Conservation (phyloP, 2,888 invertebrate genomes). For the Cremastobaeus sp. region DNA sequence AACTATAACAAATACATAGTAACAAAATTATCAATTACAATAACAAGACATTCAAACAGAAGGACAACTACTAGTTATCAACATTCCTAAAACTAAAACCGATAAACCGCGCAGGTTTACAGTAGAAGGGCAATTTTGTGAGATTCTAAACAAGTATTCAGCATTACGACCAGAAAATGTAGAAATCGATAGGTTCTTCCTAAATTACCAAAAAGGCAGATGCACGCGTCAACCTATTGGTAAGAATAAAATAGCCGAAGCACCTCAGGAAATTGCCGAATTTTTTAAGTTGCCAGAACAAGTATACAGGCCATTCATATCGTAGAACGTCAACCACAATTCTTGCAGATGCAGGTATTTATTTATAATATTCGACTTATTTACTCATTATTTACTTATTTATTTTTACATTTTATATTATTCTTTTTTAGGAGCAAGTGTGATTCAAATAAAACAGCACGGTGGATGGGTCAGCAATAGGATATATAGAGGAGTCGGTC, state of each 20-base stretch:
- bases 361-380: too few relatives aligned
- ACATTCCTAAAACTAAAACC: slow-evolving; percentile 16
- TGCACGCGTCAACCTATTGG: slow-evolving; percentile 51
- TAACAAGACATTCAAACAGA: slow-evolving; percentile 4
- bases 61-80: slow-evolving; percentile 1
- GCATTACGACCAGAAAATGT: slow-evolving; percentile 2
- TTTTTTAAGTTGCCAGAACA: slow-evolving; percentile 9
- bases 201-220: slow-evolving; percentile 55
- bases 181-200: not conserved
- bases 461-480: slow-evolving; percentile 6
- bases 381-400: too few relatives aligned
- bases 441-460: slow-evolving; percentile 4
- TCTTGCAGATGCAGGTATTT: slow-evolving; percentile 10
- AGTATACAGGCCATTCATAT: slow-evolving; percentile 15
- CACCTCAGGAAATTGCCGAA: slow-evolving; percentile 50
- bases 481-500: slow-evolving; percentile 10
- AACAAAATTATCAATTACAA: slow-evolving; percentile 12
- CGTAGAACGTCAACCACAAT: not conserved
- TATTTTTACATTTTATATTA: slow-evolving; percentile 10
- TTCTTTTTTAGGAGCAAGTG: slow-evolving; percentile 4
- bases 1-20: too few relatives aligned
- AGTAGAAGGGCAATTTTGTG: slow-evolving; percentile 7
- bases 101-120: slow-evolving; percentile 8
- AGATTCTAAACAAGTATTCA: slow-evolving; percentile 3
- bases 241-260: slow-evolving; percentile 42